Percentiles rank a stretch among this genome's conserved stretches.
Conservation (phyloP, 2,888 invertebrate genomes). For the Mystacides longicornis region DNA sequence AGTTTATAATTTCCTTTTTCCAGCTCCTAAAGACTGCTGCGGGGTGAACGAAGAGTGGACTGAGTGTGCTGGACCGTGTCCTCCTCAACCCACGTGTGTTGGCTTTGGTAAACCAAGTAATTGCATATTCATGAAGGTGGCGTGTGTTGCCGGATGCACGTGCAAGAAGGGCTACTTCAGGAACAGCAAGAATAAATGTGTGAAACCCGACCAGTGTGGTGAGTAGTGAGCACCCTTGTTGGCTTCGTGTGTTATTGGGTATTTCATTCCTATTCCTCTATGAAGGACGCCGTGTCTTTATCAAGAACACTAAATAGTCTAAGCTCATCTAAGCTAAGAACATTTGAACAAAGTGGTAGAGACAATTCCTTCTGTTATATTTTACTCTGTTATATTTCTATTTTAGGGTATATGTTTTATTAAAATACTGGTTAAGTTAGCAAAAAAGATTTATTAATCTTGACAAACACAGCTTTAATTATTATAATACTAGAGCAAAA, state of each 20-base stretch:
- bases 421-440: too few relatives aligned
- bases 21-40: neutral
- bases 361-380: too few relatives aligned
- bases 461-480: too few relatives aligned
- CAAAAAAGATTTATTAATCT: too few relatives aligned
- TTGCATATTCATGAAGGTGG: neutral
- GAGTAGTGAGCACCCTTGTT: too few relatives aligned
- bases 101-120: neutral
- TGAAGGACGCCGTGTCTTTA: neutral
- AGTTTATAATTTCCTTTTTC: neutral
- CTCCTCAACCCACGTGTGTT: neutral
- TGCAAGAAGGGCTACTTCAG: neutral
- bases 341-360: too few relatives aligned
- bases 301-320: neutral
- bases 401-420: too few relatives aligned
- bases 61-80: neutral
- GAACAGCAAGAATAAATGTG: neutral
- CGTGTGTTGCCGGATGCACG: neutral
- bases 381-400: too few relatives aligned
- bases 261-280: neutral
- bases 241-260: too few relatives aligned
- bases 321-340: neutral
- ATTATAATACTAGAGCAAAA: too few relatives aligned
- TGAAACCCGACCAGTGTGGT: neutral
- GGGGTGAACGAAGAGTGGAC: neutral